These are phyloP conservation scores for Augiades crinisus DNA, from an alignment of 2,888 invertebrate genomes.

Conservation along the genomic window DNA sequence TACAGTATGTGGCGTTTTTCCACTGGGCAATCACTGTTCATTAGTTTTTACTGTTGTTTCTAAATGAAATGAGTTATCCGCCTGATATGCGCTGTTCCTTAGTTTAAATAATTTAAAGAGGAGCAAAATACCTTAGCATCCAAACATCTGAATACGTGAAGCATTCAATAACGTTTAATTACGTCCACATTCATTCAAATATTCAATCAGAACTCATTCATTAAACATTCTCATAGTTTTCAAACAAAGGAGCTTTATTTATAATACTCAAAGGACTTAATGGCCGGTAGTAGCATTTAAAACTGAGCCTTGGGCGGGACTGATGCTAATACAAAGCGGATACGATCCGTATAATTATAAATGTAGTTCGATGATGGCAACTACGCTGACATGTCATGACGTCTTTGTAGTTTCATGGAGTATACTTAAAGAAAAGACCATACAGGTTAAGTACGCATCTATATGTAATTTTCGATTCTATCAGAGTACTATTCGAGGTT, in stretches of 20 bases:
- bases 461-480: no score
- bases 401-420: no score
- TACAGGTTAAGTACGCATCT: no score
- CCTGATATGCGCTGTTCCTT: no score
- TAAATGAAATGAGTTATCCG: no score
- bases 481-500: no score
- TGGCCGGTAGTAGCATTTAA: conserved; percentile 44
- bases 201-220: conserved; percentile 54
- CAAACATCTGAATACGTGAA: conserved; percentile 13
- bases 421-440: no score
- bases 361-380: no score
- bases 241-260: conserved; percentile 72
- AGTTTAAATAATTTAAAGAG: background rate
- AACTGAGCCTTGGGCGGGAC: conserved; percentile 62
- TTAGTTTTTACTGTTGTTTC: no score
- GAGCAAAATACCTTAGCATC: conserved; percentile 26
- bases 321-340: conserved; percentile 62
- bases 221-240: conserved; percentile 59
- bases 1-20: no score
- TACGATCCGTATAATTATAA: conserved; percentile 25
- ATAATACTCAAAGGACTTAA: conserved; percentile 42
- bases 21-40: no score
- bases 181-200: conserved; percentile 61
- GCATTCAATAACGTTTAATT: conserved; percentile 56
- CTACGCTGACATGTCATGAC: no score